Base-by-base conservation (phyloP, 2,888 invertebrate species). In the Vanessa cardui region DNA sequence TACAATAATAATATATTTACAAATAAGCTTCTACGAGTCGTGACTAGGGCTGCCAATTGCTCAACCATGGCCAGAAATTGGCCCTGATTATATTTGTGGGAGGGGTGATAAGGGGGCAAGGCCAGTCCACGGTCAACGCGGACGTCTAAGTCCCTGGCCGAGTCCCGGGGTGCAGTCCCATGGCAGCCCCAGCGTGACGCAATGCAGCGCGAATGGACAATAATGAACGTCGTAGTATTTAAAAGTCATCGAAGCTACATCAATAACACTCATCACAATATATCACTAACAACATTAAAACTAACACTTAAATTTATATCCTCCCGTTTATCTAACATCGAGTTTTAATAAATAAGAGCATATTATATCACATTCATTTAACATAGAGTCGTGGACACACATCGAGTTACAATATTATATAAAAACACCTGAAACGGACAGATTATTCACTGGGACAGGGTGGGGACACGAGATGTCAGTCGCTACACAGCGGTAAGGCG, bases 301-400 rank as follows among this genome's bases (percentile, higher is more conserved):
- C 16, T 44, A 39, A 56, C 47, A 9, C 47, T 49, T 33, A 61
- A 49, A 60, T 18, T 56, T 49, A 56, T 39, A 44, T 44, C 16
- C 21, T 61, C 56, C 2, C 5, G 16, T 39, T 15, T 47, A n/a
- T 15, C 56, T 49, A 47, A 62, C 50, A 50, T 62, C 12, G 20
- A 62, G 18, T 66, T 66, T 62, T 4, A 58, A 58, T 63, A 62
- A 67, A 59, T 59, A 52, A 59, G 45, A 50, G 16, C 16, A 54
- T 54, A 54, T 49, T 21, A 49, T 69, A 69, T 69, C 69, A 69
- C 69, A 69, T 66, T 66, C 54, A 65, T 62, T 58, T 69, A 45
- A 69, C 52, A 62, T 44, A 59, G 33, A 44, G n/a, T 31, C 20
- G 44, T 64, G 64, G 58, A 64, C 64, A 50, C 7, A 47, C 49